Conservation (phyloP, 2,888 invertebrate genomes). For the Pyrrhosoma nymphula region DNA sequence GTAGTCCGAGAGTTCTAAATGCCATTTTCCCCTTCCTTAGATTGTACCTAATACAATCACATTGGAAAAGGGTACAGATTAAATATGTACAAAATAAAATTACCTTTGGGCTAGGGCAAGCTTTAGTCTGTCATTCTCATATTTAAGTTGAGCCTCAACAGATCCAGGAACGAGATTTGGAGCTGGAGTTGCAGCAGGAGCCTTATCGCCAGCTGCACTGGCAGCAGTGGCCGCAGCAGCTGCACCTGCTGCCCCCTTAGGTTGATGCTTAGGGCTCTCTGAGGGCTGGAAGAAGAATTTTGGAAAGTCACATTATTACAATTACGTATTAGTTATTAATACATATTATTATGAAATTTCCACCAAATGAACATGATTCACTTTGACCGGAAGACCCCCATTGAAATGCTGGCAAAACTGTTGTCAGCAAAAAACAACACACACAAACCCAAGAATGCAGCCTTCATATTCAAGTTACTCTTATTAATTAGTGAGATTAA, state of each 20-base stretch:
- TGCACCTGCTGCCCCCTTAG: constrained; percentile 74
- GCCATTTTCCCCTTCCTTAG: too few relatives aligned
- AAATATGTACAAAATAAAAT: constrained; percentile 72
- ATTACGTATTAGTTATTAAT: background rate
- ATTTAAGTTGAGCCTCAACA: constrained; percentile 93
- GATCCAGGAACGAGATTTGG: constrained; percentile 74
- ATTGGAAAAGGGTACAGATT: too few relatives aligned
- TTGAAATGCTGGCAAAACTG: too few relatives aligned
- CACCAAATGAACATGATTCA: background rate
- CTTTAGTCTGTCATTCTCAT: constrained; percentile 97
- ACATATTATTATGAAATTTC: background rate
- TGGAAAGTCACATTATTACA: too few relatives aligned
- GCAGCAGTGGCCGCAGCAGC: constrained; percentile 73
- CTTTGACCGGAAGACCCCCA: background rate
- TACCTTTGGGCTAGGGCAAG: constrained; percentile 97
- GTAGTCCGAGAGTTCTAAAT: too few relatives aligned
- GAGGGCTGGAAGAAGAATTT: constrained; percentile 73
- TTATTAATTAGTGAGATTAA: too few relatives aligned
- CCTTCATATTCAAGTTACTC: too few relatives aligned
- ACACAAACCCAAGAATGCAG: too few relatives aligned
- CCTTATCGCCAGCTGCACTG: constrained; percentile 69
- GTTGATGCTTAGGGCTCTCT: constrained; percentile 85
- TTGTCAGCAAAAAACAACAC: too few relatives aligned
- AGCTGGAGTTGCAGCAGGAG: constrained; percentile 67
- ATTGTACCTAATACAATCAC: too few relatives aligned